Conservation (phyloP, 2,888 invertebrate species). For the Euzetes globulus region DNA sequence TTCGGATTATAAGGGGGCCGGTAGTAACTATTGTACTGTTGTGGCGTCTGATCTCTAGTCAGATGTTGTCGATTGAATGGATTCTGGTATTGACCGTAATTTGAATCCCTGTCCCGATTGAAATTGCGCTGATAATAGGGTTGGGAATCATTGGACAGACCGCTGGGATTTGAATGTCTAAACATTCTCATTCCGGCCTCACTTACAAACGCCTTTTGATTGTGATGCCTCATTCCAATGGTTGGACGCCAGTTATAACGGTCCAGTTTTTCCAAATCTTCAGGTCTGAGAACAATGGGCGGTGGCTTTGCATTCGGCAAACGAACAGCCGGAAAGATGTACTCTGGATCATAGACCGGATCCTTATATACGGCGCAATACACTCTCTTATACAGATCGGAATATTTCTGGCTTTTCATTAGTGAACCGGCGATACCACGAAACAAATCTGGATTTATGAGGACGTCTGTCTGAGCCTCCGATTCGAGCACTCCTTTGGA, state of each 20-base stretch:
- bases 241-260: constrained; percentile 62
- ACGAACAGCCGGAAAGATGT: constrained; percentile 67
- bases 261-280: constrained; percentile 50
- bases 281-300: constrained; percentile 67
- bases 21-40: constrained; percentile 15
- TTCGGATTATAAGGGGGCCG: neutral
- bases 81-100: neutral
- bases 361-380: constrained; percentile 57
- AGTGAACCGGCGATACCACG: constrained; percentile 56
- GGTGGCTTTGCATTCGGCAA: constrained; percentile 58
- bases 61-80: neutral
- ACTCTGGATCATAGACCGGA: constrained; percentile 65
- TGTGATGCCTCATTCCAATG: constrained; percentile 59
- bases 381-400: constrained; percentile 26
- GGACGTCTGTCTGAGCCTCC: neutral
- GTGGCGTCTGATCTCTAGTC: neutral
- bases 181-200: constrained; percentile 14
- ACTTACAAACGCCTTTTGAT: constrained; percentile 1
- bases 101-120: neutral
- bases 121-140: neutral
- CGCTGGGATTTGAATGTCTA: neutral
- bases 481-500: constrained; percentile 15
- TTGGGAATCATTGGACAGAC: neutral
- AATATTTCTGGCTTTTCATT: constrained; percentile 29
- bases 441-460: constrained; percentile 63